Conservation (phyloP, 1,140 invertebrate genomes). For the Panagrolaimus sp. region DNA sequence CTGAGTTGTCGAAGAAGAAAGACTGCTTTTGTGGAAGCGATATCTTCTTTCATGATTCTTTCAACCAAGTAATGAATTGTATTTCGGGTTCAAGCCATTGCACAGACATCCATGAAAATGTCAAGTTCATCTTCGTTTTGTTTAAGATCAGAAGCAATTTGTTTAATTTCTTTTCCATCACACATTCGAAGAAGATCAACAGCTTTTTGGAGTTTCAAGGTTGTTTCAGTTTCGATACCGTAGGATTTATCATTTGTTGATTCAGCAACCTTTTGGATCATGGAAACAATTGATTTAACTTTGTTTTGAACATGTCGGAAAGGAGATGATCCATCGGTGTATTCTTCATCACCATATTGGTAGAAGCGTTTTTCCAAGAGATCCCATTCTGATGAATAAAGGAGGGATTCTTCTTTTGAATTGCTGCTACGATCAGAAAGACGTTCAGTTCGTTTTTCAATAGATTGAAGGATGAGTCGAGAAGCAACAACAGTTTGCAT, state of each 20-base stretch:
- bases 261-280: slow-evolving; percentile 19
- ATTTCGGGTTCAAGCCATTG: slow-evolving; percentile 39
- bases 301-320: slow-evolving; percentile 35
- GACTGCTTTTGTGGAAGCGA: slow-evolving; percentile 29
- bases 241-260: slow-evolving; percentile 19
- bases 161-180: too few relatives aligned
- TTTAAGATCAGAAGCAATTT: too few relatives aligned
- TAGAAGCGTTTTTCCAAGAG: slow-evolving; percentile 22
- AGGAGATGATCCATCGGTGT: slow-evolving; percentile 24
- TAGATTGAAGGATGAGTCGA: slow-evolving; percentile 21
- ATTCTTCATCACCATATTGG: slow-evolving; percentile 28
- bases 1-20: slow-evolving; percentile 19
- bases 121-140: too few relatives aligned
- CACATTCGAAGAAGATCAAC: too few relatives aligned
- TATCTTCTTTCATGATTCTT: slow-evolving; percentile 29
- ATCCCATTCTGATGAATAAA: slow-evolving; percentile 19
- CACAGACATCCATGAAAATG: slow-evolving; percentile 40
- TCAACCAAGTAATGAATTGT: slow-evolving; percentile 32
- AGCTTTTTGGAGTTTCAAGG: slow-evolving; percentile 28
- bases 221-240: slow-evolving; percentile 32
- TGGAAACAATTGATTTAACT: slow-evolving; percentile 24
- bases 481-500: slow-evolving; percentile 22
- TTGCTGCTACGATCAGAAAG: neutral
- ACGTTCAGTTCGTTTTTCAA: neutral
- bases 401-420: slow-evolving; percentile 21